Conservation (phyloP, 1,140 invertebrate species). For the Agraylea sexmaculata region DNA sequence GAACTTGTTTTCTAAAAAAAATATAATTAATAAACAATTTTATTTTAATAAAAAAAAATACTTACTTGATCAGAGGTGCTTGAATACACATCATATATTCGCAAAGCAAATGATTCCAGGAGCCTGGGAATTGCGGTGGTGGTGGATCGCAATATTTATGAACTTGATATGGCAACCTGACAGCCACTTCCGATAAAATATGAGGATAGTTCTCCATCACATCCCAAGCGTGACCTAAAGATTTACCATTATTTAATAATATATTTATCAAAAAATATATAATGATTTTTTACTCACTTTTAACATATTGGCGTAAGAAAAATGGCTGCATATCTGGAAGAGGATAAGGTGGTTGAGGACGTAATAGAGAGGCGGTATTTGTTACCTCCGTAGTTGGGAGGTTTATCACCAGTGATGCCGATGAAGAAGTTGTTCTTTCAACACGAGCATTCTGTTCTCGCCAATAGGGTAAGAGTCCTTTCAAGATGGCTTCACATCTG, state of each 20-base stretch:
- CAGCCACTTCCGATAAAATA: constrained; percentile 86
- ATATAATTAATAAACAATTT: not conserved
- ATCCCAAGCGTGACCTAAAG: constrained; percentile 66
- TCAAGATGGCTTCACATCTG: constrained; percentile 71
- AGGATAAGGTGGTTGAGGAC: constrained; percentile 65
- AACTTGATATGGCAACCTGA: constrained; percentile 90
- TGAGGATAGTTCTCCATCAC: constrained; percentile 90
- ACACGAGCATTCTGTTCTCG: constrained; percentile 10
- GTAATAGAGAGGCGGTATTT: constrained; percentile 46
- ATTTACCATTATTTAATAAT: not conserved
- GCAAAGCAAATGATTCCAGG: constrained; percentile 68
- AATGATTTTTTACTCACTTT: constrained; percentile 39
- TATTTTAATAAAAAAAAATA: constrained; percentile 2
- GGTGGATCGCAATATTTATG: constrained; percentile 57
- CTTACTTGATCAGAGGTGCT: constrained; percentile 55
- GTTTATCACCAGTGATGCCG: constrained; percentile 32
- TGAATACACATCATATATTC: constrained; percentile 95
- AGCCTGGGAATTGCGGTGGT: constrained; percentile 66
- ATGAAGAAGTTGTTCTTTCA: constrained; percentile 20
- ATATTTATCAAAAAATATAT: not conserved
- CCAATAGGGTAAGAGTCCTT: constrained; percentile 75
- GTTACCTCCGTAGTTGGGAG: constrained; percentile 1
- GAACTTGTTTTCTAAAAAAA: constrained; percentile 50
- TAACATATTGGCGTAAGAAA: constrained; percentile 87
- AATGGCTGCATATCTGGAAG: constrained; percentile 93